Evolutionary conservation across 2,888 invertebrate species (phyloP).

Genomic region (Dorcus hopei): DNA sequence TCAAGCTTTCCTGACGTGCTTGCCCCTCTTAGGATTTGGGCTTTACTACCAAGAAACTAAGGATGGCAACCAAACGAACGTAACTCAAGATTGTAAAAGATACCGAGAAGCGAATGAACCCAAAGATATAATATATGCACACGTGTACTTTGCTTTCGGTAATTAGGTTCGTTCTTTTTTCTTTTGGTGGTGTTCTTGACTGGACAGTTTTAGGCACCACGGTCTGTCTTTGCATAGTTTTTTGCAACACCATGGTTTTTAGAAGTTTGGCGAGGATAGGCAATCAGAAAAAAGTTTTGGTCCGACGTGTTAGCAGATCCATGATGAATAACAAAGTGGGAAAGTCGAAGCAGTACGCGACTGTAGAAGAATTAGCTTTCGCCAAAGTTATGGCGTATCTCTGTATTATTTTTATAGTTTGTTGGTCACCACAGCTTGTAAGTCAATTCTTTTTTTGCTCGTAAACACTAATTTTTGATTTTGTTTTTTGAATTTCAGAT

Average conservation of each 20-base stretch:
- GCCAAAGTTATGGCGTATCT: conserved; percentile 81
- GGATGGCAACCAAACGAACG: conserved; percentile 23
- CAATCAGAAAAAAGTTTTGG: conserved; percentile 44
- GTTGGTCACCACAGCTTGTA: conserved; percentile 89
- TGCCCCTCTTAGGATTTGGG: conserved; percentile 71
- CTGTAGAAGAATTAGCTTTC: conserved; percentile 81
- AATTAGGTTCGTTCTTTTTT: conserved; percentile 39
- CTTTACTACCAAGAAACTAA: conserved; percentile 61
- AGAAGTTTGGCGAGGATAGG: conserved; percentile 65
- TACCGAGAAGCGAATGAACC: conserved; percentile 67
- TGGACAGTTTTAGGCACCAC: conserved; percentile 57
- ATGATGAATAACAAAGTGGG: conserved; percentile 37
- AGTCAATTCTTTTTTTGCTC: conserved; percentile 31
- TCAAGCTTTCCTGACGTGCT: conserved; percentile 68
- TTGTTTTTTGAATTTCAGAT: conserved; percentile 51
- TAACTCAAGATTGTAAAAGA: conserved; percentile 56
- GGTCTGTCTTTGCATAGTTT: conserved; percentile 72
- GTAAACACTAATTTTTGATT: neutral
- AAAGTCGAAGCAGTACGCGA: conserved; percentile 48
- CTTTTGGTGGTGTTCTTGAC: conserved; percentile 1
- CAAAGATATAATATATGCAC: conserved; percentile 70
- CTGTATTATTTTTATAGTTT: conserved; percentile 77
- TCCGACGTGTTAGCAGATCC: conserved; percentile 49
- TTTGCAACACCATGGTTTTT: conserved; percentile 81
- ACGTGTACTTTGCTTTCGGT: conserved; percentile 76